Evolutionary conservation across 2,797 vertebrate species (phyloP), one percentile per base, ranked within the genome.

Genomic region (Delichon dasypus): DNA sequence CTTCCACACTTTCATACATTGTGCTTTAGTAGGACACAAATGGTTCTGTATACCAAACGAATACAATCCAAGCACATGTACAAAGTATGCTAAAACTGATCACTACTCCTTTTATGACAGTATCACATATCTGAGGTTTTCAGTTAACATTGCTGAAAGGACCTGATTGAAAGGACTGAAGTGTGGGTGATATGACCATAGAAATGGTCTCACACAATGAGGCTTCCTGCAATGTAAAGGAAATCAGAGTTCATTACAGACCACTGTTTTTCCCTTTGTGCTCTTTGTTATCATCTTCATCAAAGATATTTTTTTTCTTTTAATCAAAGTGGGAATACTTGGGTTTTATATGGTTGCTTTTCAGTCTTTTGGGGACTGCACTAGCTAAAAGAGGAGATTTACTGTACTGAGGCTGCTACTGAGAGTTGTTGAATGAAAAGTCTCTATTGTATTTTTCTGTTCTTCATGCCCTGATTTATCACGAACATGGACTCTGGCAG

Each of bases 141-240:
- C 65, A 79, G 40, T 6, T 17, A 42, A 13, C 18, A 25, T n/a
- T 70, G 3, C 21, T 74, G 80, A n/a, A n/a, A n/a, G n/a, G 40
- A 58, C 30, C 38, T 60, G 12, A 62, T 27, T 68, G 82, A 67
- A 75, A 85, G 36, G 30, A 53, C 15, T 22, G 27, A 74, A 88
- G 19, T 10, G 9, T 8, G 11, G 25, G 2, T 45, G 62, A 77
- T 19, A 17, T 14, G 29, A n/a, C 10, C 1, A 2, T 3, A 25
- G 42, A 81, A 67, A 55, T 29, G 11, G 11, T 47, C 15, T 54
- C 17, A 47, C 0, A 2, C 0, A 2, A 58, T 32, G 25, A 73
- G 5, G 3, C 0, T 86, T 81, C n/a, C 62, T 55, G 22, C 8
- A 47, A 8, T 9, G 6, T 29, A 30, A 58, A 45, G 22, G 13